Conservation (phyloP, 1,140 invertebrate species). For the Euglossa dilemma region DNA sequence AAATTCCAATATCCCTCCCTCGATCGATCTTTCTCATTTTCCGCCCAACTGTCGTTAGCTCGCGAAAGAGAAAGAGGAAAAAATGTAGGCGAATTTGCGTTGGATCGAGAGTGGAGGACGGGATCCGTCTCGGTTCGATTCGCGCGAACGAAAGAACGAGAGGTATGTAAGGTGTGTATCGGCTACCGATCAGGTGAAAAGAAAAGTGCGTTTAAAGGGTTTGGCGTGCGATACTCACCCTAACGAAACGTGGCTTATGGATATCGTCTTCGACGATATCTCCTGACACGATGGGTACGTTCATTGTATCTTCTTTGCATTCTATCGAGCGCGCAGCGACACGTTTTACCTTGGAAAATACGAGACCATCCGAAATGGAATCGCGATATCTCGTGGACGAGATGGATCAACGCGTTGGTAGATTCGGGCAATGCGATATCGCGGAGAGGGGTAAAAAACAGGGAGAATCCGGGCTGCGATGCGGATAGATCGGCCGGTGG, state of each 20-base stretch:
- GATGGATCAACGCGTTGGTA: background rate
- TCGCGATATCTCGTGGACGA: background rate
- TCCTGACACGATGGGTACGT: slow-evolving; percentile 79
- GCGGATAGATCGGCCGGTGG: background rate
- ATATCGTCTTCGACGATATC: slow-evolving; percentile 78
- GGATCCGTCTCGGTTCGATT: background rate
- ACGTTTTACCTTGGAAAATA: background rate
- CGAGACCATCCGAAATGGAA: background rate
- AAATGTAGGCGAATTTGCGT: background rate
- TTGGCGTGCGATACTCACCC: slow-evolving; percentile 71
- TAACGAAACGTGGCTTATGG: slow-evolving; percentile 78
- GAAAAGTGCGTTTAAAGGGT: background rate
- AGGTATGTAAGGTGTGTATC: background rate
- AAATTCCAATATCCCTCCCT: too few species aligned
- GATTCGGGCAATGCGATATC: too few species aligned
- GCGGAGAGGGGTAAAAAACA: too few species aligned
- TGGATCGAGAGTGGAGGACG: too few species aligned
- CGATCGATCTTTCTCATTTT: too few species aligned
- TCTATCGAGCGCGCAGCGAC: background rate
- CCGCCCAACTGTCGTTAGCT: background rate
- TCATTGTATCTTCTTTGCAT: slow-evolving; percentile 74
- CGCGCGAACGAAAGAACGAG: background rate
- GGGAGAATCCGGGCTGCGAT: background rate
- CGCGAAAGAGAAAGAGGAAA: background rate
- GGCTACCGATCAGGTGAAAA: background rate